Conservation (phyloP, 1,140 invertebrate genomes). For the Bemisia tabaci region DNA sequence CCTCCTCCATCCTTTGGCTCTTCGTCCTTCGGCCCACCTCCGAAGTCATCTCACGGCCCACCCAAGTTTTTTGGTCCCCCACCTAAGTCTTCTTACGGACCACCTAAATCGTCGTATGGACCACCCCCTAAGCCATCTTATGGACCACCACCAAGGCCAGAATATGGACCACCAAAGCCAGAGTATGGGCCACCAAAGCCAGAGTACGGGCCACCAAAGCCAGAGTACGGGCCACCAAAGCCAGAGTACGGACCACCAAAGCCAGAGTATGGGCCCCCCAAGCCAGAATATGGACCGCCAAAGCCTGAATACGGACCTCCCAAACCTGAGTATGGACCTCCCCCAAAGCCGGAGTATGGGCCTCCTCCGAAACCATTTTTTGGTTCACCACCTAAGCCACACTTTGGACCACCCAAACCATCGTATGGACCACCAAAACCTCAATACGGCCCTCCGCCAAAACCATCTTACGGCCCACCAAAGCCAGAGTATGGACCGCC, state of each 20-base stretch:
- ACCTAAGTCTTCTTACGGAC: conserved; percentile 32
- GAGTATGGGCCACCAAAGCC: conserved; percentile 29
- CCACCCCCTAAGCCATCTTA: conserved; percentile 29
- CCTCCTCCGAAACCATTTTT: conserved; percentile 27
- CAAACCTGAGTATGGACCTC: conserved; percentile 25
- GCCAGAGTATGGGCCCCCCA: conserved; percentile 28
- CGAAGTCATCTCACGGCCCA: conserved; percentile 20
- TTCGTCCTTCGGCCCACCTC: conserved; percentile 24
- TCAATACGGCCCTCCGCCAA: conserved; percentile 28
- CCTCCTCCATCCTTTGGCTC: conserved; percentile 28
- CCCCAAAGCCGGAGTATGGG: conserved; percentile 30
- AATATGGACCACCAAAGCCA: conserved; percentile 31
- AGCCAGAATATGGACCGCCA: conserved; percentile 32
- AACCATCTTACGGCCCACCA: conserved; percentile 34
- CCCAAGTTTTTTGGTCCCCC: conserved; percentile 32
- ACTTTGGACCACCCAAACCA: conserved; percentile 23
- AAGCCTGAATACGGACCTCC: conserved; percentile 24
- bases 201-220: conserved; percentile 31
- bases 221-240: conserved; percentile 28
- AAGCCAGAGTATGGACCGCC: conserved; percentile 32
- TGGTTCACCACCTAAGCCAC: conserved; percentile 29
- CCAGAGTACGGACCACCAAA: conserved; percentile 26
- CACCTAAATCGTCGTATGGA: conserved; percentile 26
- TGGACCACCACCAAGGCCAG: conserved; percentile 27
- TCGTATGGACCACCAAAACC: conserved; percentile 29